Conservation (phyloP, 2,888 invertebrate species). For the Heliothis peltigera region DNA sequence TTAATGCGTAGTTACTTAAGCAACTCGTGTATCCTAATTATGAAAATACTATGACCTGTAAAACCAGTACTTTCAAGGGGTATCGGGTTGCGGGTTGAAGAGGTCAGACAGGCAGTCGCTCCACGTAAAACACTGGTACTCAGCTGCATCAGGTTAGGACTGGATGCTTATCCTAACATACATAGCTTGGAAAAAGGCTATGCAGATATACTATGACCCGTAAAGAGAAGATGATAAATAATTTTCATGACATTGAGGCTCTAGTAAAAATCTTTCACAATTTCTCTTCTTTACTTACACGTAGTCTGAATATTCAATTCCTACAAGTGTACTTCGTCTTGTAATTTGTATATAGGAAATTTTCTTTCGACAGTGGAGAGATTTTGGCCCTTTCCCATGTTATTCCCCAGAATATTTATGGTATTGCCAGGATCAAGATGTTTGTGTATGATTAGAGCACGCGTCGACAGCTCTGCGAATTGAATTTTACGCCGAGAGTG, state of each 20-base stretch:
- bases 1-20: not conserved
- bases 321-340: slow-evolving; percentile 30
- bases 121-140: too few relatives aligned
- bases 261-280: slow-evolving; percentile 18
- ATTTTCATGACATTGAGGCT: slow-evolving; percentile 6
- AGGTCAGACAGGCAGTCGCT: too few relatives aligned
- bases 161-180: too few relatives aligned
- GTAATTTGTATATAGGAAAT: slow-evolving; percentile 49
- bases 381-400: slow-evolving; percentile 36
- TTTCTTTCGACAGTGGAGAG: slow-evolving; percentile 29
- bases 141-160: too few relatives aligned
- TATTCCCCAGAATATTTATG: slow-evolving; percentile 44
- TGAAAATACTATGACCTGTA: not conserved
- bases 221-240: slow-evolving; percentile 10
- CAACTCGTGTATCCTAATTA: not conserved
- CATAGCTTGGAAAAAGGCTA: too few relatives aligned
- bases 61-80: too few relatives aligned
- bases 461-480: slow-evolving; percentile 8
- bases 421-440: slow-evolving; percentile 22
- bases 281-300: slow-evolving; percentile 22
- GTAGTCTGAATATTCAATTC: slow-evolving; percentile 51
- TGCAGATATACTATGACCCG: not conserved
- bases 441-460: slow-evolving; percentile 33
- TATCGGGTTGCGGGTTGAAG: too few relatives aligned
- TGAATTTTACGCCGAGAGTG: not conserved